Conservation (phyloP, 2,888 invertebrate species). For the Cheiracanthium punctorium region DNA sequence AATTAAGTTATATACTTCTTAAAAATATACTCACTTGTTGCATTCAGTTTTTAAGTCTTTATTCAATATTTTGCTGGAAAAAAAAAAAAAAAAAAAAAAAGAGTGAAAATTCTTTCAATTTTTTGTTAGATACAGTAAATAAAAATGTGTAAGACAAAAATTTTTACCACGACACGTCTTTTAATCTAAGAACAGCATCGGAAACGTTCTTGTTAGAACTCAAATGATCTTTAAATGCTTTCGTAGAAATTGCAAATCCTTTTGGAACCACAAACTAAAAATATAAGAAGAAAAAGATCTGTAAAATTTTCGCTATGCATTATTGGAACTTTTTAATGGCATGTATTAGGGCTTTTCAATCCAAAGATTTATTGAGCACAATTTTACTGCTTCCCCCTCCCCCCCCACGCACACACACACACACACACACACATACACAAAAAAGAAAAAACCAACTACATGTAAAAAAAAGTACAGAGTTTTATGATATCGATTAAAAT, state of each 20-base stretch:
- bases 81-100: conserved; percentile 5
- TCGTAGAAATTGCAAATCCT: conserved; percentile 49
- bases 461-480: too few species aligned
- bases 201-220: conserved; percentile 11
- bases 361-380: too few species aligned
- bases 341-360: too few species aligned
- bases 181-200: conserved; percentile 27
- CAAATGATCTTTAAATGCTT: conserved; percentile 52
- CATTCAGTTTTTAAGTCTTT: conserved; percentile 42
- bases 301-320: background rate
- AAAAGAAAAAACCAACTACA: too few species aligned
- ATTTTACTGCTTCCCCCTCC: too few species aligned
- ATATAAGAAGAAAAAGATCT: background rate
- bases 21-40: conserved; percentile 38
- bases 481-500: too few species aligned
- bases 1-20: too few species aligned
- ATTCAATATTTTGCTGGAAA: conserved; percentile 29
- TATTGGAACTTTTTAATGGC: background rate
- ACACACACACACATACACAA: too few species aligned
- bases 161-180: conserved; percentile 34
- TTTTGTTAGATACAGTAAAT: too few species aligned
- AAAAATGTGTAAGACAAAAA: too few species aligned
- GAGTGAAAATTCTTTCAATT: too few species aligned
- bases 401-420: too few species aligned
- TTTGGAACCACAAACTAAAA: conserved; percentile 53